Evolutionary conservation across 2,888 invertebrate species (phyloP), one percentile per base, ranked within the genome.

Genomic region (Synanthedon myopaeformis): DNA sequence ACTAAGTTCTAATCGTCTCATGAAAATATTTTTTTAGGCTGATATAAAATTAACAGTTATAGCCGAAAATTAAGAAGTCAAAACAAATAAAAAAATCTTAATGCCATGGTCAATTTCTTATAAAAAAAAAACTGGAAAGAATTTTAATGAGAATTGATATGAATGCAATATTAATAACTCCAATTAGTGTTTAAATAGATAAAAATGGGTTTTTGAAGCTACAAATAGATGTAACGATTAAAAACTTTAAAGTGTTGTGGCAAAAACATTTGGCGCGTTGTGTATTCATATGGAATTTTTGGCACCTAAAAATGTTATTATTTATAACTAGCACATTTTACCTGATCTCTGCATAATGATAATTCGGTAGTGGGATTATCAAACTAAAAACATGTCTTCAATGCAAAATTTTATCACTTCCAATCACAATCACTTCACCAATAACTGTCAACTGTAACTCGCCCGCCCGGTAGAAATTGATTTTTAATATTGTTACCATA

Each of bases 271-370:
- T 52, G 54, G 55, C 55, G 55, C 58, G 52, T 57, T 49, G 13
- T 53, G 53, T 10, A 42, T 23, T 14, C 13, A 51, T 42, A 6
- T 49, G 17, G 11, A n/a, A 45, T 13, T 14, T 51, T 19, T 19
- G 41, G 35, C 45, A 8, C 12, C 45, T 45, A 35, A 19, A 23
- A 35, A 35, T 5, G 41, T n/a, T 49, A 49, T 19, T 23, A 6
- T 6, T 48, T 10, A 53, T 17, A 51, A 49, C 52, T 49, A 48
- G 11, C 60, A 54, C 51, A 55, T 58, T 56, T 73, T 82, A 85
- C 85, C 85, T 79, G 86, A 86, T 84, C 86, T 82, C 79, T 85
- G 85, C 85, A 85, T 85, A 68, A 59, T 84, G 74, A 63, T 65
- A 71, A 64, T 67, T 61, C 65, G 69, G 57, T 55, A 59, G 61